Base-by-base conservation (phyloP, 2,113 vertebrate species). In the Condylura cristata region DNA sequence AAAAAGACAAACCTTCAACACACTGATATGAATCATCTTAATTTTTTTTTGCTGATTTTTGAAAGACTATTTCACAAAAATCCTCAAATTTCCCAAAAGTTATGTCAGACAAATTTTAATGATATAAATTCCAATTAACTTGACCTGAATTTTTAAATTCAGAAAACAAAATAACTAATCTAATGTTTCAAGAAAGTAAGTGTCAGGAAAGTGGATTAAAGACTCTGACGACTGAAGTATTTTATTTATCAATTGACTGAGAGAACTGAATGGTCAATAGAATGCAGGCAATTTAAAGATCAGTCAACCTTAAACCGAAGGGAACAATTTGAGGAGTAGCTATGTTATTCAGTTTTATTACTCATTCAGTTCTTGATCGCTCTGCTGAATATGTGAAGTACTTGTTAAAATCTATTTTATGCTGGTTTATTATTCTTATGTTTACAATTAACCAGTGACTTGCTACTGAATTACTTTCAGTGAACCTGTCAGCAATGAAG, bases 201-300 rank as follows among this genome's bases (percentile, higher is more conserved):
- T 83, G 60, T 93, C 63, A 91, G 80, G 83, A 86, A 91, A 96
- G 53, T 91, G 37, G 79, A 96, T 94, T 74, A 96, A 96, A 34
- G 86, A 37, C 37, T 78, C 70, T 89, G 80, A 89, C 83, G 18
- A 94, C 68, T 72, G 9, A 96, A 78, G 53, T 56, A 65, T 93
- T 95, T 94, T 75, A 89, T 86, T 95, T 84, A 89, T 91, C 80
- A 90, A 58, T 8, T 93, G 86, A 60, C 63, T 66, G 75, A 80
- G 53, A 84, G n/a, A 94, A 96, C 20, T 83, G 60, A 90, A 84
- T 30, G 95, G 83, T 96, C 51, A 89, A 61, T 87, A 56, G 75
- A 93, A 75, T 51, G 7, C 12, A 60, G 66, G 10, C 41, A 89
- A 53, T 91, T 96, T 89, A 95, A 95, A 90, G 17, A 72, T 96